These are phyloP conservation scores for Leptinotarsa lineolata DNA, from an alignment of 1,140 invertebrate species.

Conservation along the genomic window DNA sequence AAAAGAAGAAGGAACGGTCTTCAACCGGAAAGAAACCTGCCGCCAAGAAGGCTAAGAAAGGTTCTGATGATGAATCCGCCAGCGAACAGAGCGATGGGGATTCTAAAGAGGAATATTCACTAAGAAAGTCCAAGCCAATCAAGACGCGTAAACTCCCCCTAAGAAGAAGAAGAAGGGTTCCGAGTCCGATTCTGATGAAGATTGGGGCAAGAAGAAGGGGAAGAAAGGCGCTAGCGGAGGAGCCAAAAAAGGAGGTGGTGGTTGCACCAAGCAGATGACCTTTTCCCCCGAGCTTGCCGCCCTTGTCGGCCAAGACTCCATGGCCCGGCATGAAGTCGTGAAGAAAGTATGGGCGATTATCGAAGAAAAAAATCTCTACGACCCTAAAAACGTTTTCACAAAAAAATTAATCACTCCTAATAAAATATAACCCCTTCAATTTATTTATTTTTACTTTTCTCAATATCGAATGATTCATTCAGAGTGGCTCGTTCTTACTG, in stretches of 20 bases:
- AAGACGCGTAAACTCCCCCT: conserved; percentile 55
- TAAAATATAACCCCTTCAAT: too few species aligned
- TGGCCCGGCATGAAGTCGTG: conserved; percentile 91
- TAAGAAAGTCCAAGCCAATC: conserved; percentile 61
- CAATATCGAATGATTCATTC: too few species aligned
- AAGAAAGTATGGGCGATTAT: conserved; percentile 92
- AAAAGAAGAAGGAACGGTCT: conserved; percentile 66
- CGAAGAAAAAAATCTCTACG: conserved; percentile 89
- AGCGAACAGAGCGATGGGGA: conserved; percentile 65
- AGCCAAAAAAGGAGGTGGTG: conserved; percentile 65
- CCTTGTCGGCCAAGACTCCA: conserved; percentile 80
- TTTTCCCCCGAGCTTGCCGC: conserved; percentile 85
- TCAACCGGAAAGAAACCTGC: conserved; percentile 61
- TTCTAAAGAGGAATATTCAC: conserved; percentile 71
- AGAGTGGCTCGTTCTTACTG: too few species aligned
- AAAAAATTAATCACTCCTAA: too few species aligned
- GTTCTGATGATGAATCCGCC: conserved; percentile 65
- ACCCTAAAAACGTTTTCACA: conserved; percentile 92
- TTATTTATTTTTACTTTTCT: too few species aligned
- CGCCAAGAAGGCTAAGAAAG: conserved; percentile 64
- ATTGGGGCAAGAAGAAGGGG: conserved; percentile 71
- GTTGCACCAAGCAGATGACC: conserved; percentile 80
- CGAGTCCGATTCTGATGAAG: conserved; percentile 76
- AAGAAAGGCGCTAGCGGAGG: conserved; percentile 51
- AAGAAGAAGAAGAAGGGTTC: conserved; percentile 76